These are phyloP conservation scores for Xanthia togata DNA, from an alignment of 2,888 invertebrate genomes.

Conservation along the genomic window DNA sequence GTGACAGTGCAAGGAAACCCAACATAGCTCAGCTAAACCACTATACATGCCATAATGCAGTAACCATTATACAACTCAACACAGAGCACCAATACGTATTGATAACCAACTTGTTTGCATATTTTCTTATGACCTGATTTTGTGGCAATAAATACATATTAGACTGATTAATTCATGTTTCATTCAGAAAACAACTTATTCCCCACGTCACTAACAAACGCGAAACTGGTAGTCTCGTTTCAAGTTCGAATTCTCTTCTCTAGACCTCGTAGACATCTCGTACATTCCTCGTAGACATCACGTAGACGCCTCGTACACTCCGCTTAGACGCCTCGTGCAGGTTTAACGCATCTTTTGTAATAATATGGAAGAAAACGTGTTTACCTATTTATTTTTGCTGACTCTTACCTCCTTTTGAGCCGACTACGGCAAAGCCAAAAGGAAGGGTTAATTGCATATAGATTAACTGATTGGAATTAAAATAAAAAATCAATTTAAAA, in stretches of 20 bases:
- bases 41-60: neutral
- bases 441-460: too few species aligned
- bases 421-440: too few species aligned
- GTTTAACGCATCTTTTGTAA: neutral
- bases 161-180: slow-evolving; percentile 35
- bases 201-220: neutral
- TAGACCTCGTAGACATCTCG: neutral
- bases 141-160: slow-evolving; percentile 49
- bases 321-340: neutral
- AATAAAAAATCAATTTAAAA: neutral
- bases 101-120: slow-evolving; percentile 41
- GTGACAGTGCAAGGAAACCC: neutral
- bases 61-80: slow-evolving; percentile 8
- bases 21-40: neutral
- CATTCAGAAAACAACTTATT: slow-evolving; percentile 15
- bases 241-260: neutral
- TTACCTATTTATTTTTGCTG: neutral
- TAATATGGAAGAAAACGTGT: neutral
- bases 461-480: neutral
- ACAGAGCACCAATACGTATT: slow-evolving; percentile 12
- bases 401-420: too few species aligned
- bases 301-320: too few species aligned
- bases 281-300: neutral
- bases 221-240: neutral
- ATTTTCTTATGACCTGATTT: slow-evolving; percentile 53